A percentile compares a stretch with the other conserved stretches of the same genome.
phyloP scores from a whole-genome alignment of 2,113 vertebrate species.

The Sardina pilchardus region DNA sequence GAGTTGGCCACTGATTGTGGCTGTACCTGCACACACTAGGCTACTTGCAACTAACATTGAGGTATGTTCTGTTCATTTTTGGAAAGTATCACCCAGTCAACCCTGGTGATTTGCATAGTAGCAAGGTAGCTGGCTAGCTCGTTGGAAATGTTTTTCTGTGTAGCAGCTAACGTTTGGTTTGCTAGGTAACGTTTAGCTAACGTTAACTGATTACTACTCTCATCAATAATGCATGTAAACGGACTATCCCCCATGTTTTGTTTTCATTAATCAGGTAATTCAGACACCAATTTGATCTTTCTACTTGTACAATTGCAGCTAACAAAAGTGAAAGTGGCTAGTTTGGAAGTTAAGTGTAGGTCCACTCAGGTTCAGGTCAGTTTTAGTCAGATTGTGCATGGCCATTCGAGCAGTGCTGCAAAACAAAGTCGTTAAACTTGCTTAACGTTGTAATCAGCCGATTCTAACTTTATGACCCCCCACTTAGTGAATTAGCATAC shows the following conservation, averaged over 20 bases:
- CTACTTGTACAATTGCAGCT: neutral
- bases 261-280: neutral
- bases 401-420: constrained; percentile 25
- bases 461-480: constrained; percentile 55
- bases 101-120: constrained; percentile 34
- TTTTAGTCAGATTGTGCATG: constrained; percentile 49
- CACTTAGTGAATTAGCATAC: neutral
- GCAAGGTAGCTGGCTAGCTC: constrained; percentile 60
- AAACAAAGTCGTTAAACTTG: constrained; percentile 19
- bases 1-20: neutral
- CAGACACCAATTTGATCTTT: neutral
- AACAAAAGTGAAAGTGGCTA: neutral
- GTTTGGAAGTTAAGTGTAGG: neutral
- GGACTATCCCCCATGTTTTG: neutral
- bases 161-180: neutral
- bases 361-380: neutral
- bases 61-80: neutral
- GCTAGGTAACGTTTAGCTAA: neutral
- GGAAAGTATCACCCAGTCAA: constrained; percentile 19
- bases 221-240: neutral
- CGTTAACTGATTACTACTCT: neutral
- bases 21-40: neutral
- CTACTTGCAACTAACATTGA: neutral
- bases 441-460: constrained; percentile 4
- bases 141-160: constrained; percentile 10